Evolutionary conservation across 2,888 invertebrate genomes (phyloP).

Genomic region (Helleia helle): DNA sequence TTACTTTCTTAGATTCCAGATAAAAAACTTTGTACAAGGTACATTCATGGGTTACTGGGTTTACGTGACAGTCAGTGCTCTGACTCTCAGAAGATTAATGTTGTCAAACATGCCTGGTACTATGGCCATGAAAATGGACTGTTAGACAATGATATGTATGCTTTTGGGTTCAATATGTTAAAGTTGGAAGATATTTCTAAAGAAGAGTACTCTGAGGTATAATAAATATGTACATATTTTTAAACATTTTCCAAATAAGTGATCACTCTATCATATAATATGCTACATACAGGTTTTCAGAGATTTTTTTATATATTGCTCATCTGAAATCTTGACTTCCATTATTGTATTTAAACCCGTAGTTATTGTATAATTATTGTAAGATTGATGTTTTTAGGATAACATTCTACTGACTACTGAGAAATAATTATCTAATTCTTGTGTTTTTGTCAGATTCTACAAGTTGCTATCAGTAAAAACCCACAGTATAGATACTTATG

Average conservation of each 20-base stretch:
- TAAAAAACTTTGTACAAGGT: constrained; percentile 48
- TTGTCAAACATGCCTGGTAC: constrained; percentile 55
- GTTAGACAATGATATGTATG: constrained; percentile 51
- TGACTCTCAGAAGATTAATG: constrained; percentile 41
- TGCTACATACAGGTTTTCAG: too few species aligned
- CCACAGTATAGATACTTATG: constrained; percentile 40
- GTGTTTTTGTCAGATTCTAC: constrained; percentile 40
- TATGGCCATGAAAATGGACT: constrained; percentile 49
- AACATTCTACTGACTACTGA: too few species aligned
- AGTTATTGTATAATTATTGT: too few species aligned
- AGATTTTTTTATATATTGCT: too few species aligned
- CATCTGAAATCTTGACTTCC: too few species aligned
- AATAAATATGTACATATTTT: constrained; percentile 13
- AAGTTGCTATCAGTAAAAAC: constrained; percentile 38
- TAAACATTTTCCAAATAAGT: too few species aligned
- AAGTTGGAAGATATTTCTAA: constrained; percentile 40
- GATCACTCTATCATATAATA: too few species aligned
- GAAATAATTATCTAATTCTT: neutral
- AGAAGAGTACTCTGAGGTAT: constrained; percentile 47
- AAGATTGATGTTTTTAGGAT: too few species aligned
- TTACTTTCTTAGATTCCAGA: constrained; percentile 45
- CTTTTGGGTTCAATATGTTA: constrained; percentile 51
- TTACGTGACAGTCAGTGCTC: constrained; percentile 37
- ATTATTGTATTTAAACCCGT: too few species aligned
- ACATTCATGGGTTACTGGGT: constrained; percentile 48